Conservation (phyloP, 35 echinoderm and acorn worm genomes). For the Diadema setosum region DNA sequence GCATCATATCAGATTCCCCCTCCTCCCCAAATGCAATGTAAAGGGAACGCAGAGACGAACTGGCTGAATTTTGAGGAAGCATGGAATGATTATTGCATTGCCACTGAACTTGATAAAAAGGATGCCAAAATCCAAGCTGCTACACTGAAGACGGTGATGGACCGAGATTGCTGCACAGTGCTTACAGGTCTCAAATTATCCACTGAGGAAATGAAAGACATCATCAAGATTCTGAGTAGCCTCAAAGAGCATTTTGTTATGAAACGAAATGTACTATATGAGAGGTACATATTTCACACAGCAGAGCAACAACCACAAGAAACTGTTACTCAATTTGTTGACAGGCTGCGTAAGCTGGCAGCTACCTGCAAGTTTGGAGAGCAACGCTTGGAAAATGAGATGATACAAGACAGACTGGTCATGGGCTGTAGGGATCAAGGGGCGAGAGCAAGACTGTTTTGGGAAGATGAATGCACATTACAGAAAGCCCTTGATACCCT, state of each 20-base stretch:
- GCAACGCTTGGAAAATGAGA: neutral
- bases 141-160: constrained; percentile 13
- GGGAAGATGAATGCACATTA: too few species aligned
- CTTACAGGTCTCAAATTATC: constrained; percentile 22
- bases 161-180: constrained; percentile 17
- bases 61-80: constrained; percentile 21
- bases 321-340: too few species aligned
- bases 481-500: too few species aligned
- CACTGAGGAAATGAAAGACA: constrained; percentile 18
- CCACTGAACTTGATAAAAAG: constrained; percentile 28
- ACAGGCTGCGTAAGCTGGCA: constrained; percentile 18
- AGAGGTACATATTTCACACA: constrained; percentile 29
- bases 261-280: constrained; percentile 41
- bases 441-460: constrained; percentile 21
- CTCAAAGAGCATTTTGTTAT: constrained; percentile 25
- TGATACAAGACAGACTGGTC: constrained; percentile 17
- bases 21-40: constrained; percentile 1
- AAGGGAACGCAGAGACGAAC: constrained; percentile 3
- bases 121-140: neutral
- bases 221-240: neutral
- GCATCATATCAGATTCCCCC: constrained; percentile 16
- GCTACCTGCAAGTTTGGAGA: neutral
- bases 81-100: neutral
- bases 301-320: constrained; percentile 13
- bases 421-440: constrained; percentile 4